Conservation (phyloP, 1,140 invertebrate species). For the Popillia japonica region DNA sequence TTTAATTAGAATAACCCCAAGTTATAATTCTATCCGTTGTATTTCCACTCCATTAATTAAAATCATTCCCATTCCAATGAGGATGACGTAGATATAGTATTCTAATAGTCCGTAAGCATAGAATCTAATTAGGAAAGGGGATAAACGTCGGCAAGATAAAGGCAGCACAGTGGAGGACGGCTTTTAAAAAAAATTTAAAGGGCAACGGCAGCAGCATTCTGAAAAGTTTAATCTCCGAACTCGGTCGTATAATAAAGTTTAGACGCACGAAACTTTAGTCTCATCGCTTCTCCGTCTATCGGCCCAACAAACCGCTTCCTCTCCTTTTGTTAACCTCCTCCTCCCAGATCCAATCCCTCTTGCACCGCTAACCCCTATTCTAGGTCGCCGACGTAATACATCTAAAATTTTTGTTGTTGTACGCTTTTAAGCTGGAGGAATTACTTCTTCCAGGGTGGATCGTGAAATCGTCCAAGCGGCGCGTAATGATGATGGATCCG, state of each 20-base stretch:
- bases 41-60: slow-evolving; percentile 26
- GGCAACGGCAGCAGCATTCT: neutral
- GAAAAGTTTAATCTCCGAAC: slow-evolving; percentile 30
- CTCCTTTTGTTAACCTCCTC: neutral
- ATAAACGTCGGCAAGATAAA: slow-evolving; percentile 31
- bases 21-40: neutral
- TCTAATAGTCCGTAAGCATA: neutral
- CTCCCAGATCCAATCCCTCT: neutral
- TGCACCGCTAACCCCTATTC: neutral
- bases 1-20: neutral
- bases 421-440: slow-evolving; percentile 35
- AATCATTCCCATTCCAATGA: neutral
- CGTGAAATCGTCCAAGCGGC: slow-evolving; percentile 41
- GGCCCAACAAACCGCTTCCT: neutral
- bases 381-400: neutral
- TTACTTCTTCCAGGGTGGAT: slow-evolving; percentile 35
- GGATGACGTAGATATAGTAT: too few relatives aligned
- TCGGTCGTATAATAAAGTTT: slow-evolving; percentile 25
- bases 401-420: slow-evolving; percentile 34
- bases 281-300: neutral
- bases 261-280: neutral
- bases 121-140: slow-evolving; percentile 26
- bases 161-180: neutral
- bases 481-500: slow-evolving; percentile 41
- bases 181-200: slow-evolving; percentile 29